Evolutionary conservation across 2,888 invertebrate species (phyloP).

Genomic region (Unio pictorum): DNA sequence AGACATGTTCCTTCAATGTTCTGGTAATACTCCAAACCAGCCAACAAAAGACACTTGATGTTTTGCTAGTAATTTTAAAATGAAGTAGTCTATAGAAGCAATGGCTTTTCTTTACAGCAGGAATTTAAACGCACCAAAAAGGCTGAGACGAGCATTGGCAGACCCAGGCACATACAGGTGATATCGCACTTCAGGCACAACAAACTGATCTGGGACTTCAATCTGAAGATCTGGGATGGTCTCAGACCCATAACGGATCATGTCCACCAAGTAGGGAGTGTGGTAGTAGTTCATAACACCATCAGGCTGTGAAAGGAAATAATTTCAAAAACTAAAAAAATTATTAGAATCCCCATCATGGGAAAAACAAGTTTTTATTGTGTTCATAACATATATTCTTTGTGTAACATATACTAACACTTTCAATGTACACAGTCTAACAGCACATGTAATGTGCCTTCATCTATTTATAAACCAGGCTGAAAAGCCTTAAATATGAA

Average conservation of each 20-base stretch:
- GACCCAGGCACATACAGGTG: constrained; percentile 96
- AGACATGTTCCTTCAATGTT: too few relatives aligned
- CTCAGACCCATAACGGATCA: constrained; percentile 84
- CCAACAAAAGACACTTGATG: too few relatives aligned
- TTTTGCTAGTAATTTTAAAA: too few relatives aligned
- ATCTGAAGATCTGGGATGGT: constrained; percentile 96
- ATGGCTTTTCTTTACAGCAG: background rate
- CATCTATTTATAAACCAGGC: too few relatives aligned
- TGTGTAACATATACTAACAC: background rate
- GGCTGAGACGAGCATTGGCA: constrained; percentile 78
- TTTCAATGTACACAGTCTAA: background rate
- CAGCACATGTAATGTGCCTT: background rate
- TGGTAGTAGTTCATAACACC: constrained; percentile 93
- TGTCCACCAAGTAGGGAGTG: constrained; percentile 91
- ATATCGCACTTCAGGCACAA: constrained; percentile 91
- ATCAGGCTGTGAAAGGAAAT: constrained; percentile 74
- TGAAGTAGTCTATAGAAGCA: too few relatives aligned
- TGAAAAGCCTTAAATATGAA: too few relatives aligned
- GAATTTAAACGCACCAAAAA: constrained; percentile 72
- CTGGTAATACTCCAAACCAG: too few relatives aligned
- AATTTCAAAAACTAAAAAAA: background rate
- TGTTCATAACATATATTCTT: background rate
- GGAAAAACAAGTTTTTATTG: background rate
- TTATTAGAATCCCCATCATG: background rate
- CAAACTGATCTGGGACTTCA: constrained; percentile 91